Percentiles rank a stretch among this genome's conserved stretches.
phyloP scores from a whole-genome alignment of 2,888 invertebrate genomes.

The Limenitis arthemis region DNA sequence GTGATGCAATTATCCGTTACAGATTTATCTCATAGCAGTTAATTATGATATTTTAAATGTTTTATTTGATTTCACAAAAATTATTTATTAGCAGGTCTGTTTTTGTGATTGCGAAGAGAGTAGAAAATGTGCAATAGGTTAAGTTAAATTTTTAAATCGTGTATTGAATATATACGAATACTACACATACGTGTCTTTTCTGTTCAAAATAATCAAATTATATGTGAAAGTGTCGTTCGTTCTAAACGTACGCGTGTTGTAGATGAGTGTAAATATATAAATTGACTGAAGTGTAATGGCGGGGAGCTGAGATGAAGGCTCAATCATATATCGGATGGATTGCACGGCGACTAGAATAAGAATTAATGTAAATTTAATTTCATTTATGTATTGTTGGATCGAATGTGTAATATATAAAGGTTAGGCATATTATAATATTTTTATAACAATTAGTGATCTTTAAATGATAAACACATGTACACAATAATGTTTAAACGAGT shows the following conservation, averaged over 20 bases:
- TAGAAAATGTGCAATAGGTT: conserved; percentile 46
- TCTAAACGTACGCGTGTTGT: conserved; percentile 16
- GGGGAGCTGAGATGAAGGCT: not conserved
- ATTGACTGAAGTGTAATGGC: conserved; percentile 11
- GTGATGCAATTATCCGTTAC: conserved; percentile 48
- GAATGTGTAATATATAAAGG: conserved; percentile 61
- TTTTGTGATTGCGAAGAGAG: conserved; percentile 1
- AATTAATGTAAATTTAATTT: conserved; percentile 60
- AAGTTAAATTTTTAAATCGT: conserved; percentile 27
- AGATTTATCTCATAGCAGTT: conserved; percentile 47
- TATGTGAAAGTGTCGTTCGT: conserved; percentile 4
- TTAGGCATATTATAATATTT: conserved; percentile 42
- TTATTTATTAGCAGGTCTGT: conserved; percentile 17
- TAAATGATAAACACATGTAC: conserved; percentile 34
- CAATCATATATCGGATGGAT: conserved; percentile 9
- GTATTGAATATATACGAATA: conserved; percentile 9
- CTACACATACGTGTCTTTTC: not conserved
- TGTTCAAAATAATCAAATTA: not conserved
- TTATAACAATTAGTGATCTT: conserved; percentile 48
- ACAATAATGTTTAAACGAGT: conserved; percentile 36
- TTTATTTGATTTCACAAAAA: conserved; percentile 5
- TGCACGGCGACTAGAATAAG: conserved; percentile 39
- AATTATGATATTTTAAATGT: conserved; percentile 21
- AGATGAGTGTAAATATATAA: conserved; percentile 17
- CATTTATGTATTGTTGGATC: conserved; percentile 64